Conservation (phyloP, 2,888 invertebrate genomes). For the Metallyticus violacea region DNA sequence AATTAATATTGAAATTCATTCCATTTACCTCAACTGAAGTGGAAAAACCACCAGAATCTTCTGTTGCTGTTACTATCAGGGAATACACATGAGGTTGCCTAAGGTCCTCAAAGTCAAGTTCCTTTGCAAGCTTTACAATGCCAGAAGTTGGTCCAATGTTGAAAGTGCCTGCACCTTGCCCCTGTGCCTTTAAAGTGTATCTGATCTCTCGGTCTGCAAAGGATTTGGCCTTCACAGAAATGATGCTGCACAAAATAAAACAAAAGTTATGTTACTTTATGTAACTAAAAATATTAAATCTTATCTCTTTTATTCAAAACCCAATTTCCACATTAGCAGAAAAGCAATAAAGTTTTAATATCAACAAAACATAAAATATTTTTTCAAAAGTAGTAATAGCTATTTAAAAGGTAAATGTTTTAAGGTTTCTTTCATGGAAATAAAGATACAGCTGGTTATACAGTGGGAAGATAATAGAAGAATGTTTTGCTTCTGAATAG, state of each 20-base stretch:
- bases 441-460: too few relatives aligned
- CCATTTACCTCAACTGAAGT: slow-evolving; percentile 81
- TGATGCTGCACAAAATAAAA: slow-evolving; percentile 68
- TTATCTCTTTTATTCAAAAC: too few relatives aligned
- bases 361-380: too few relatives aligned
- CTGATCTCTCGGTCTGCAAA: slow-evolving; percentile 95
- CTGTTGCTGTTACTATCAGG: slow-evolving; percentile 89
- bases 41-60: slow-evolving; percentile 96
- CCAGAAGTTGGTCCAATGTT: slow-evolving; percentile 93
- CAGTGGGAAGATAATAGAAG: too few relatives aligned
- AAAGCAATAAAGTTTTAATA: too few relatives aligned
- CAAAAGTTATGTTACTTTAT: not conserved
- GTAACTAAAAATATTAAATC: too few relatives aligned
- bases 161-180: slow-evolving; percentile 91
- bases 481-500: too few relatives aligned
- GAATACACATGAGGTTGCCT: slow-evolving; percentile 92
- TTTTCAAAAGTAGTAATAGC: too few relatives aligned
- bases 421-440: too few relatives aligned
- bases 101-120: slow-evolving; percentile 94
- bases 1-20: not conserved
- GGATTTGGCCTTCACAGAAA: slow-evolving; percentile 95
- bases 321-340: too few relatives aligned
- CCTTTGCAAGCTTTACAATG: slow-evolving; percentile 92
- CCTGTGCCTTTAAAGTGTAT: slow-evolving; percentile 92
- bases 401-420: too few relatives aligned